Conservation (phyloP, 92 coral and sea anemone species). For the Muricea muricata region DNA sequence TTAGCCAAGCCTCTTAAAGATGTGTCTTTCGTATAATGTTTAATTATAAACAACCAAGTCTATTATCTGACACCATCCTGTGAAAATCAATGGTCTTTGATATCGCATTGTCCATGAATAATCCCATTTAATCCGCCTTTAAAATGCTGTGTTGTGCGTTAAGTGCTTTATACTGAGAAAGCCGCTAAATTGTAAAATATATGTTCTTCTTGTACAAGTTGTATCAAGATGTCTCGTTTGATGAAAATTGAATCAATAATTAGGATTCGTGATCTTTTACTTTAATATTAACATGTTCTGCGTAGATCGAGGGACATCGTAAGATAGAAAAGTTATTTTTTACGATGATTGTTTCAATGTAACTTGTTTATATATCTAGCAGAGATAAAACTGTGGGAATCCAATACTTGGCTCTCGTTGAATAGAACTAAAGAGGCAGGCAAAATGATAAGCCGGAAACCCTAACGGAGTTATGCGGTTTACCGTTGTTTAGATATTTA, state of each 20-base stretch:
- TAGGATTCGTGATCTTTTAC: background rate
- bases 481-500: background rate
- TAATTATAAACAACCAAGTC: background rate
- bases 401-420: constrained; percentile 5
- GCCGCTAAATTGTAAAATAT: background rate
- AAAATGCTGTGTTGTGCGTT: too few relatives aligned
- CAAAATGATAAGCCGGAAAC: constrained; percentile 7
- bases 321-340: background rate
- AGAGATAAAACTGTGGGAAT: background rate
- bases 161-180: background rate
- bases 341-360: background rate
- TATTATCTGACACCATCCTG: constrained; percentile 14
- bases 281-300: background rate
- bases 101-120: constrained; percentile 17
- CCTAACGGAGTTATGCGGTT: background rate
- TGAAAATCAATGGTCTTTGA: background rate
- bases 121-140: background rate
- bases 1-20: background rate
- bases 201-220: background rate
- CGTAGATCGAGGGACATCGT: background rate
- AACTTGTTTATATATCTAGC: background rate
- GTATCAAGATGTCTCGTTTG: background rate
- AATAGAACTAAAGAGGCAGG: background rate
- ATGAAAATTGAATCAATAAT: background rate
- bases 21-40: background rate